Conservation (phyloP, 2,113 vertebrate genomes). For the Tragelaphus scriptus region DNA sequence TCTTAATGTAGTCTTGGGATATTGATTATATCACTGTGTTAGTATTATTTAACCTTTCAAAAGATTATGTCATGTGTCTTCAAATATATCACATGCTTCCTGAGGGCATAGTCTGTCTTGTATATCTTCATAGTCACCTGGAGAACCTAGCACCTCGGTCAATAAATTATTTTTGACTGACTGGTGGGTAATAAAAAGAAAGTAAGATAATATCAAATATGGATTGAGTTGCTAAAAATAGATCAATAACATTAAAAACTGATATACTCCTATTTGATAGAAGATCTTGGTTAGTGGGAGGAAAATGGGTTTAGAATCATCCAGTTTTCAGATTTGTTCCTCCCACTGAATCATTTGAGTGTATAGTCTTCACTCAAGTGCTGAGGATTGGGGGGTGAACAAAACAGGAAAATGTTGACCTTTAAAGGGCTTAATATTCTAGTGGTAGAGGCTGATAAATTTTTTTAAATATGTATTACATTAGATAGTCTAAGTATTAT, state of each 20-base stretch:
- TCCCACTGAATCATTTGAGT: background rate
- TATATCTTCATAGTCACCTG: background rate
- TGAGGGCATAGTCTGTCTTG: background rate
- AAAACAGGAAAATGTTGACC: background rate
- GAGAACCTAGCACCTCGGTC: background rate
- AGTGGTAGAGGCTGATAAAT: background rate
- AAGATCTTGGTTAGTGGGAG: background rate
- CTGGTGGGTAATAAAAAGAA: slow-evolving; percentile 27
- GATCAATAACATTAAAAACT: slow-evolving; percentile 25
- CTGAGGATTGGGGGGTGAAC: background rate
- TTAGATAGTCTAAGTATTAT: background rate
- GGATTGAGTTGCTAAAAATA: slow-evolving; percentile 25
- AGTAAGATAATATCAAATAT: slow-evolving; percentile 30
- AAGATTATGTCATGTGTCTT: slow-evolving; percentile 37
- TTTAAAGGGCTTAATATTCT: background rate
- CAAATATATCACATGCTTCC: slow-evolving; percentile 36
- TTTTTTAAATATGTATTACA: background rate
- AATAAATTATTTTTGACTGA: slow-evolving; percentile 23
- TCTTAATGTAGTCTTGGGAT: slow-evolving; percentile 47
- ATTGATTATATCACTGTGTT: slow-evolving; percentile 55
- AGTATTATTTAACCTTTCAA: slow-evolving; percentile 64
- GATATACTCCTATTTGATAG: background rate
- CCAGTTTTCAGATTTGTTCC: background rate
- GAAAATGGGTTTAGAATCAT: background rate
- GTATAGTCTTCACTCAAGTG: background rate